A percentile compares a stretch with the other conserved stretches of the same genome.
These are phyloP conservation scores for Drosophila nebulosa DNA, from an alignment of 1,140 invertebrate genomes.

Conservation along the genomic window DNA sequence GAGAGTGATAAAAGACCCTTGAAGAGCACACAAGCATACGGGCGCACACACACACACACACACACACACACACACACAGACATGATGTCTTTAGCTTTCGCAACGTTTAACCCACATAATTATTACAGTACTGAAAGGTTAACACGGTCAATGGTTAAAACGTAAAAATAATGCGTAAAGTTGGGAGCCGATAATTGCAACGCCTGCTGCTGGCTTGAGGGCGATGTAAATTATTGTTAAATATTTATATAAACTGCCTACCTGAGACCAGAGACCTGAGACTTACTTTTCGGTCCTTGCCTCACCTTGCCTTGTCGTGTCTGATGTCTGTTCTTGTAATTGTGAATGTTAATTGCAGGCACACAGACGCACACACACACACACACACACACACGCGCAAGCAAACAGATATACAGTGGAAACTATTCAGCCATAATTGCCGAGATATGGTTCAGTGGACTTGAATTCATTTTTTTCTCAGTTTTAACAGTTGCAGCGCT, in stretches of 20 bases:
- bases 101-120: constrained; percentile 73
- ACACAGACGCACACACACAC: constrained; percentile 8
- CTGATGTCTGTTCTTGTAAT: constrained; percentile 37
- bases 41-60: neutral
- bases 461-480: constrained; percentile 41
- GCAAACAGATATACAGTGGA: constrained; percentile 13
- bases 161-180: constrained; percentile 60
- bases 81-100: constrained; percentile 46
- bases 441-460: constrained; percentile 44
- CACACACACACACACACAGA: neutral
- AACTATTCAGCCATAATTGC: constrained; percentile 65
- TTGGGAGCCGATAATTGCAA: constrained; percentile 62
- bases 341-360: constrained; percentile 62
- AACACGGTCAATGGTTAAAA: constrained; percentile 25
- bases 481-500: neutral
- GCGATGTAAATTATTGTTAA: constrained; percentile 59
- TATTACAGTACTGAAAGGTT: constrained; percentile 59
- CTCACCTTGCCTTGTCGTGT: neutral
- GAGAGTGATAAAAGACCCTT: constrained; percentile 12
- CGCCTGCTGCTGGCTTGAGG: constrained; percentile 23
- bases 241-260: constrained; percentile 50
- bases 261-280: neutral
- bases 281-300: neutral
- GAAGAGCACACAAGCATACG: constrained; percentile 4
- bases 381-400: neutral